Percentiles rank a stretch among this genome's conserved stretches.
These are phyloP conservation scores for Agrypnus murinus DNA, from an alignment of 2,888 invertebrate species.

Conservation along the genomic window DNA sequence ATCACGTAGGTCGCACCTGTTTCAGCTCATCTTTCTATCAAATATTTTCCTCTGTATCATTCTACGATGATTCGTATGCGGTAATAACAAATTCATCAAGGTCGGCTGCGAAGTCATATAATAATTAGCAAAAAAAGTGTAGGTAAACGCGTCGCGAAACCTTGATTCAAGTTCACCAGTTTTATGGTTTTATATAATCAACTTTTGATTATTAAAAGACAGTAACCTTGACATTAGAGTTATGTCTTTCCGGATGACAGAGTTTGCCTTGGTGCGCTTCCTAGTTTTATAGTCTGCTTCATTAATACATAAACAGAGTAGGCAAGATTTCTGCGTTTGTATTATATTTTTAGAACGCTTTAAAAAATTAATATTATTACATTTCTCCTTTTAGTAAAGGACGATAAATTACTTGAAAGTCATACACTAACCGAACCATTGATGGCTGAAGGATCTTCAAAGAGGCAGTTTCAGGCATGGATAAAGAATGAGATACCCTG, in stretches of 20 bases:
- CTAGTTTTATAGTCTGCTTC: too few relatives aligned
- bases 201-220: constrained; percentile 37
- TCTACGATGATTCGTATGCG: constrained; percentile 26
- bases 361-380: too few relatives aligned
- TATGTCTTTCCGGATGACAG: constrained; percentile 56
- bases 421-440: too few relatives aligned
- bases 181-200: constrained; percentile 45
- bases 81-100: constrained; percentile 44
- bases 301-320: too few relatives aligned
- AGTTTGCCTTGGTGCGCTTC: constrained; percentile 16
- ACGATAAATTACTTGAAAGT: too few relatives aligned
- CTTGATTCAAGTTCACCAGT: constrained; percentile 49
- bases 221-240: constrained; percentile 61
- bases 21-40: constrained; percentile 39
- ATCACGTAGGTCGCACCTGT: constrained; percentile 56
- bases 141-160: constrained; percentile 43
- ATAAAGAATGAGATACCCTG: too few relatives aligned
- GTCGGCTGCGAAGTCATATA: constrained; percentile 40
- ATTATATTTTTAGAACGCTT: too few relatives aligned
- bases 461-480: too few relatives aligned
- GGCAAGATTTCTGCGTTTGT: too few relatives aligned
- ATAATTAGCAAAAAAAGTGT: constrained; percentile 39
- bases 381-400: too few relatives aligned
- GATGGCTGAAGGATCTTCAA: too few relatives aligned
- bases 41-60: constrained; percentile 27